phyloP scores from a whole-genome alignment of 1,140 invertebrate species.

The Tetranychus urticae region DNA sequence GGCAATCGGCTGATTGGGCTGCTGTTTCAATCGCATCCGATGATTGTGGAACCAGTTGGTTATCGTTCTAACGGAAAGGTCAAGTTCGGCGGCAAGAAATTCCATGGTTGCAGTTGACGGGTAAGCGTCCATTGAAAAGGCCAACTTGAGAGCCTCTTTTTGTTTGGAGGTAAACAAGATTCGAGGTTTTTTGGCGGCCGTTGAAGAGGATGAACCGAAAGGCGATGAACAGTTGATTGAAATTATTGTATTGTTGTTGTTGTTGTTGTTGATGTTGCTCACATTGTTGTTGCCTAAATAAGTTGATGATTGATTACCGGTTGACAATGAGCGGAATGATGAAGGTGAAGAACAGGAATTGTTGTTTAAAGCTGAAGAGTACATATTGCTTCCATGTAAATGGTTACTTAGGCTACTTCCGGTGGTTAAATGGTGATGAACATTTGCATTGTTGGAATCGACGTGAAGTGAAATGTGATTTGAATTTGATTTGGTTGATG shows the following conservation, averaged over 20 bases:
- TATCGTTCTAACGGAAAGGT: constrained; percentile 78
- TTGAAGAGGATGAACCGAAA: constrained; percentile 21
- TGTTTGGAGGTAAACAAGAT: constrained; percentile 93
- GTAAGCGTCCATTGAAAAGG: constrained; percentile 84
- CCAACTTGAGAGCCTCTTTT: constrained; percentile 77
- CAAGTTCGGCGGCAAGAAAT: constrained; percentile 68
- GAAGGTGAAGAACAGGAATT: too few relatives aligned
- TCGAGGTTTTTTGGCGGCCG: constrained; percentile 45
- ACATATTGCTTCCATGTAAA: not conserved
- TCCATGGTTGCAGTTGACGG: constrained; percentile 86
- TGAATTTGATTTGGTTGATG: not conserved
- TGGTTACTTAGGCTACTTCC: not conserved
- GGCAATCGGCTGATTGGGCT: constrained; percentile 28
- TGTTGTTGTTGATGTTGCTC: not conserved
- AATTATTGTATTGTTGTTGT: not conserved
- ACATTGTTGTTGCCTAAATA: not conserved
- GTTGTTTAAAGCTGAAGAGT: too few relatives aligned
- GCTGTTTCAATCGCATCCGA: constrained; percentile 85
- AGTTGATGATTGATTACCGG: too few relatives aligned
- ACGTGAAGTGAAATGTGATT: not conserved
- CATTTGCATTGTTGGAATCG: not conserved
- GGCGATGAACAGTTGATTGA: not conserved
- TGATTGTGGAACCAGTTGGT: constrained; percentile 99
- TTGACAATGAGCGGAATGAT: too few relatives aligned
- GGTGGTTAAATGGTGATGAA: not conserved